Conservation (phyloP, 2,888 invertebrate species). For the Acronicta alni region DNA sequence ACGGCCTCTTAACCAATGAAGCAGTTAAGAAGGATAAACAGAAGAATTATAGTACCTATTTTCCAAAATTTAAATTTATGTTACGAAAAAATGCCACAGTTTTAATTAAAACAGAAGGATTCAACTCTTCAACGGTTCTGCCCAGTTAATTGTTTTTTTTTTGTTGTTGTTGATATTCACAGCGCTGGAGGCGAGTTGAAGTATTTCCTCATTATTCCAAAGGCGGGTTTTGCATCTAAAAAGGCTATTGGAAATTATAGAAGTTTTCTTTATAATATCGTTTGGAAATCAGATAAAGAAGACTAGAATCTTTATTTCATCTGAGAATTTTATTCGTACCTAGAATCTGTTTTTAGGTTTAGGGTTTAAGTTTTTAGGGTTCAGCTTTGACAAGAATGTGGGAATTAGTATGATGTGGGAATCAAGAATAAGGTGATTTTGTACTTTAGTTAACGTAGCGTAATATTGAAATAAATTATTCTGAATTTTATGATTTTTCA, state of each 20-base stretch:
- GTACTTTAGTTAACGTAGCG: no score
- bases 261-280: constrained; percentile 50
- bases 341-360: no score
- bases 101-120: constrained; percentile 78
- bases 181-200: constrained; percentile 60
- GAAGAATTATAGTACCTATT: constrained; percentile 33
- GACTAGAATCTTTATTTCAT: constrained; percentile 12
- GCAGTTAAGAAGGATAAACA: constrained; percentile 4
- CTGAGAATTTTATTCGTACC: constrained; percentile 22
- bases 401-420: no score
- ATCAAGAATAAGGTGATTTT: no score
- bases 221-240: constrained; percentile 63
- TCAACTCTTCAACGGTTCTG: constrained; percentile 60
- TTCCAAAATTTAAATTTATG: constrained; percentile 38
- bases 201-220: constrained; percentile 72
- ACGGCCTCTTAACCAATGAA: no score
- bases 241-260: constrained; percentile 59
- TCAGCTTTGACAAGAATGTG: constrained; percentile 11
- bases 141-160: constrained; percentile 72
- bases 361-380: constrained; percentile 1
- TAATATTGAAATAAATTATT: no score
- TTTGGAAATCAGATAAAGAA: constrained; percentile 29
- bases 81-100: constrained; percentile 54
- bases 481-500: no score
- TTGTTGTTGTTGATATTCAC: constrained; percentile 66